Conservation (phyloP, 1,140 invertebrate species). For the Panonychus citri region DNA sequence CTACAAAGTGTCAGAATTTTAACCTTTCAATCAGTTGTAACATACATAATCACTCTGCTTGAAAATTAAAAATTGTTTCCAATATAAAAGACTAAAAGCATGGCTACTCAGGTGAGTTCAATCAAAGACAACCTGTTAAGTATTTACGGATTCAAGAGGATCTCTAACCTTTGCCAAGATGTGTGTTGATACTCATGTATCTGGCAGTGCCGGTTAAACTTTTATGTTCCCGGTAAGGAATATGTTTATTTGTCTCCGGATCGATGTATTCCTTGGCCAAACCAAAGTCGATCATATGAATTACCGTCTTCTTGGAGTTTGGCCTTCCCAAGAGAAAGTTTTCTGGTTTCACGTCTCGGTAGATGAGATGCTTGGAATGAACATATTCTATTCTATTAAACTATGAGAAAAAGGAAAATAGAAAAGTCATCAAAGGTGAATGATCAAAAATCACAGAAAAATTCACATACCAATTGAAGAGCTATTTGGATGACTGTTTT, state of each 20-base stretch:
- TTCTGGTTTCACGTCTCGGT: conserved; percentile 86
- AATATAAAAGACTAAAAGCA: too few species aligned
- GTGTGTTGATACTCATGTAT: conserved; percentile 99
- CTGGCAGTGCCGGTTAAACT: conserved; percentile 82
- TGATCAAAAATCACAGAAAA: too few species aligned
- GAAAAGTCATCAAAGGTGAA: too few species aligned
- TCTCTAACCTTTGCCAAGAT: conserved; percentile 83
- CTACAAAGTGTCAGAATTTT: too few species aligned
- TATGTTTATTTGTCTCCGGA: conserved; percentile 98
- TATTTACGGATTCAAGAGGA: too few species aligned
- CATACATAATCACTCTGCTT: too few species aligned
- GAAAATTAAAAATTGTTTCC: too few species aligned
- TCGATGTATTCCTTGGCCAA: conserved; percentile 99
- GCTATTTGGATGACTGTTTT: conserved; percentile 98
- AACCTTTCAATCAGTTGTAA: too few species aligned
- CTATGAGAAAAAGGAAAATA: not conserved
- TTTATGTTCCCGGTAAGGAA: conserved; percentile 99
- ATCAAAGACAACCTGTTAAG: too few species aligned
- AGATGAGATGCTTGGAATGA: conserved; percentile 95
- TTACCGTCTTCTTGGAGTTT: conserved; percentile 91
- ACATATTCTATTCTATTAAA: conserved; percentile 81
- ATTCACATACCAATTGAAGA: conserved; percentile 73
- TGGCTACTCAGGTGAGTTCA: too few species aligned
- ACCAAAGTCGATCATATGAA: conserved; percentile 99
- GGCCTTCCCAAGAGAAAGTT: conserved; percentile 98